Conservation (phyloP, 2,888 invertebrate species). For the Baccha elongata region DNA sequence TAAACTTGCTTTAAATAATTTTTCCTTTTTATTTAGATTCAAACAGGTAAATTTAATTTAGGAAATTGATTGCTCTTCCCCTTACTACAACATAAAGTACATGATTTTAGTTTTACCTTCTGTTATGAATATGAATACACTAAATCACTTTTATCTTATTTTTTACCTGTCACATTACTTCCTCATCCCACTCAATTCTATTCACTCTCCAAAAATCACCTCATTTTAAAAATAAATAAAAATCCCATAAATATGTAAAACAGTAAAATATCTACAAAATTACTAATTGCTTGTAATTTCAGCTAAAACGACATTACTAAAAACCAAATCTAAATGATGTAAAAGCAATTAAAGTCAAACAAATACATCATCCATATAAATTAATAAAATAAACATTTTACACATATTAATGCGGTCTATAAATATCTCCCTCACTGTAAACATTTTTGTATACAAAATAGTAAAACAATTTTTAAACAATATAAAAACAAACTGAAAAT, state of each 20-base stretch:
- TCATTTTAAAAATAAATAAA: not conserved
- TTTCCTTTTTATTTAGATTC: too few relatives aligned
- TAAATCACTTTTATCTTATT: too few relatives aligned
- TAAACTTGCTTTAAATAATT: too few relatives aligned
- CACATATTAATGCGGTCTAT: constrained; percentile 20
- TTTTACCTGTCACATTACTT: not conserved
- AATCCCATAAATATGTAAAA: constrained; percentile 14
- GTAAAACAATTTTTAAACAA: constrained; percentile 12
- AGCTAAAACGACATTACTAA: constrained; percentile 36
- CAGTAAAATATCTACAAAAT: constrained; percentile 43
- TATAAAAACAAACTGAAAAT: constrained; percentile 25
- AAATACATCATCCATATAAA: constrained; percentile 34
- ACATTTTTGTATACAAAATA: constrained; percentile 29
- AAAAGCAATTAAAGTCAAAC: constrained; percentile 47
- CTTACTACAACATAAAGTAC: too few relatives aligned
- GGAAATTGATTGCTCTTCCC: too few relatives aligned
- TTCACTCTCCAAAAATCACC: not conserved
- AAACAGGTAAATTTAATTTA: too few relatives aligned
- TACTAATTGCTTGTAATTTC: constrained; percentile 53
- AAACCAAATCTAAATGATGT: constrained; percentile 48
- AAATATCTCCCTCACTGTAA: constrained; percentile 13
- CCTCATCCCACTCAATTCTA: too few relatives aligned
- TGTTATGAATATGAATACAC: too few relatives aligned
- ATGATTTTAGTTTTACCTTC: too few relatives aligned
- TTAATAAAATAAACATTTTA: not conserved